phyloP scores from a whole-genome alignment of 1,140 invertebrate species.

The Caenorhabditis elegans region WBcel235 BX284605.5:14917501-14918000 shows the following conservation, averaged over 20 bases:
- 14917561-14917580: not conserved
- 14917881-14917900: not conserved
- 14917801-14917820: not conserved
- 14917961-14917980: slow-evolving; percentile 13
- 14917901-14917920: not conserved
- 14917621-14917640: not conserved
- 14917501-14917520: not conserved
- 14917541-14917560: not conserved
- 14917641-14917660: not conserved
- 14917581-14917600: not conserved
- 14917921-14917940: slow-evolving; percentile 23
- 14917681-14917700: too few relatives aligned
- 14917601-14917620: not conserved
- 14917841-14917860: slow-evolving; percentile 17
- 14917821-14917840: not conserved
- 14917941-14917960: slow-evolving; percentile 6
- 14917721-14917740: too few relatives aligned
- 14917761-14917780: not conserved
- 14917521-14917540: not conserved
- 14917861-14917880: slow-evolving; percentile 28
- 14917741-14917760: too few relatives aligned
- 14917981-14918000: slow-evolving; percentile 13
- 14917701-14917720: too few relatives aligned
- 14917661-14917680: too few relatives aligned
- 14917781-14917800: not conserved